These are phyloP conservation scores for Caenorhabditis latens DNA, from an alignment of 1,140 invertebrate species.

Conservation along the genomic window DNA sequence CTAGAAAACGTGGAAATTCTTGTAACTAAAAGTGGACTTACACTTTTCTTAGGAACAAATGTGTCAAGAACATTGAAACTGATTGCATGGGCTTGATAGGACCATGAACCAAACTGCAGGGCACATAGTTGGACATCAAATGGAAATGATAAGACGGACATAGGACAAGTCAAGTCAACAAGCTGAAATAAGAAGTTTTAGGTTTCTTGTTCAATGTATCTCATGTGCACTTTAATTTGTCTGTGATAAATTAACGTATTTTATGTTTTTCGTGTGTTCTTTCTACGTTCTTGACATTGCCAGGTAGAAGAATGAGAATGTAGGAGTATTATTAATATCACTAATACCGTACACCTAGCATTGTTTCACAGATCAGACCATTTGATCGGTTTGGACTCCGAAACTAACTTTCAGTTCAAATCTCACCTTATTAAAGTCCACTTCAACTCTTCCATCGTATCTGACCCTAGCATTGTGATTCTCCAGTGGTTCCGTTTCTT, in stretches of 20 bases:
- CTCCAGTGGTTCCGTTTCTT: conserved; percentile 57
- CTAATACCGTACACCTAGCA: no score
- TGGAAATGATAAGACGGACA: conserved; percentile 57
- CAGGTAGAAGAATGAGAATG: no score
- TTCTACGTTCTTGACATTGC: no score
- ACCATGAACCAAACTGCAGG: conserved; percentile 61
- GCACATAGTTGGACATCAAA: conserved; percentile 63
- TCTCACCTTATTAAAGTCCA: conserved; percentile 63
- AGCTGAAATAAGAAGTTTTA: conserved; percentile 17
- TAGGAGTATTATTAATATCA: no score
- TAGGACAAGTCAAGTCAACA: conserved; percentile 55
- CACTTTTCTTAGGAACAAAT: conserved; percentile 58
- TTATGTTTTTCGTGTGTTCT: no score
- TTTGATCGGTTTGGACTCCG: no score
- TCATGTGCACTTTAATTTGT: no score
- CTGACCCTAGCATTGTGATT: conserved; percentile 61
- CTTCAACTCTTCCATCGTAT: conserved; percentile 61
- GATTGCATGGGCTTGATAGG: conserved; percentile 59
- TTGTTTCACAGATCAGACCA: no score
- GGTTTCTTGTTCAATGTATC: neutral
- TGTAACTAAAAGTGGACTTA: neutral
- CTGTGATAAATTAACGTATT: no score
- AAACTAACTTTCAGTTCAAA: no score
- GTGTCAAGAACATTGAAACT: conserved; percentile 55
- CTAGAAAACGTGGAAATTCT: conserved; percentile 36